Percentiles rank a stretch among this genome's conserved stretches.
Conservation (phyloP, 2,888 invertebrate species). For the Ennomos fuscantarius region DNA sequence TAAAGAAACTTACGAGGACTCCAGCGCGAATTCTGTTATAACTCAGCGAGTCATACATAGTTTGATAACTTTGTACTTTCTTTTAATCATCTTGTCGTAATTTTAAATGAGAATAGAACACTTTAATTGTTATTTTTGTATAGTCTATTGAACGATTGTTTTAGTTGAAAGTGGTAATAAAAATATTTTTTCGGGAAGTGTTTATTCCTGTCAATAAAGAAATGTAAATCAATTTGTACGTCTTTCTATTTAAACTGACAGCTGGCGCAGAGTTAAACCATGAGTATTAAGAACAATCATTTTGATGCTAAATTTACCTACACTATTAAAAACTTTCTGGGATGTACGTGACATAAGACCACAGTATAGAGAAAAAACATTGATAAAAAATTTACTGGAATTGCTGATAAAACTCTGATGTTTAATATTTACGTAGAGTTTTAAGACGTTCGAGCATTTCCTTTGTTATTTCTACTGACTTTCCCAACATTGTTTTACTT, state of each 20-base stretch:
- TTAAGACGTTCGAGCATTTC: too few relatives aligned
- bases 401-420: too few relatives aligned
- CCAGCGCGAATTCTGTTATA: constrained; percentile 58
- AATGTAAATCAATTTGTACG: constrained; percentile 33
- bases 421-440: too few relatives aligned
- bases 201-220: constrained; percentile 51
- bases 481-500: too few relatives aligned
- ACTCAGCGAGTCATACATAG: constrained; percentile 51
- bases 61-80: constrained; percentile 56
- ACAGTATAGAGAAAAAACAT: too few relatives aligned
- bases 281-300: not conserved
- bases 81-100: constrained; percentile 63
- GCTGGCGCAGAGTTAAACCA: not conserved
- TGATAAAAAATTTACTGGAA: too few relatives aligned
- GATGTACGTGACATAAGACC: too few relatives aligned
- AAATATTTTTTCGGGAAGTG: constrained; percentile 53
- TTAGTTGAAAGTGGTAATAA: constrained; percentile 55
- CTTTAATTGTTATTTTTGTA: constrained; percentile 73
- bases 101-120: constrained; percentile 44
- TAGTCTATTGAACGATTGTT: constrained; percentile 73
- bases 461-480: too few relatives aligned
- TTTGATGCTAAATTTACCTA: not conserved
- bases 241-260: constrained; percentile 19
- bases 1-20: constrained; percentile 82
- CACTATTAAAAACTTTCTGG: not conserved